Conservation (phyloP, 2,888 invertebrate species). For the Morinoia aosen region DNA sequence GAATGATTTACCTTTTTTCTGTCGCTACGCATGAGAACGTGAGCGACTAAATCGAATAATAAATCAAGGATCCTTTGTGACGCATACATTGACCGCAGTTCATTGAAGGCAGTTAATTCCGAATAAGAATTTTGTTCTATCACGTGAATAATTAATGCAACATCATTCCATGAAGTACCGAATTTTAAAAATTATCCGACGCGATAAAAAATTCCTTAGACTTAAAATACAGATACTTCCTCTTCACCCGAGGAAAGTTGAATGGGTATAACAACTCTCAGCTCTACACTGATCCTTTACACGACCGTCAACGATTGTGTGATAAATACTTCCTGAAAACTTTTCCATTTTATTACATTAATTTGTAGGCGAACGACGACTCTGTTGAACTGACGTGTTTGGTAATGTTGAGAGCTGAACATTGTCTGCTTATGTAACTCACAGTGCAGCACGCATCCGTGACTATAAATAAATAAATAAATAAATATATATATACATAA, state of each 20-base stretch:
- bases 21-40: not conserved
- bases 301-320: not conserved
- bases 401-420: not conserved
- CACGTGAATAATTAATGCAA: not conserved
- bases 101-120: not conserved
- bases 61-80: not conserved
- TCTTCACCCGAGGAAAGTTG: not conserved
- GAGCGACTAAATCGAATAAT: not conserved
- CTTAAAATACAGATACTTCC: not conserved
- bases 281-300: not conserved
- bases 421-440: not conserved
- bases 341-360: too few species aligned
- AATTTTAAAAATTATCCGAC: not conserved
- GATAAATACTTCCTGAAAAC: not conserved
- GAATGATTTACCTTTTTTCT: not conserved
- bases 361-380: too few species aligned
- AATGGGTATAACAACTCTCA: not conserved
- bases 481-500: too few species aligned
- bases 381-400: not conserved
- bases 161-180: not conserved
- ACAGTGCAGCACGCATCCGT: not conserved
- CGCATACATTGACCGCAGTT: not conserved
- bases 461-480: not conserved
- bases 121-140: not conserved
- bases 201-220: not conserved